Evolutionary conservation across 1,140 invertebrate species (phyloP), one percentile per base, ranked within the genome.

Genomic region (Zaprionus africanus): DNA sequence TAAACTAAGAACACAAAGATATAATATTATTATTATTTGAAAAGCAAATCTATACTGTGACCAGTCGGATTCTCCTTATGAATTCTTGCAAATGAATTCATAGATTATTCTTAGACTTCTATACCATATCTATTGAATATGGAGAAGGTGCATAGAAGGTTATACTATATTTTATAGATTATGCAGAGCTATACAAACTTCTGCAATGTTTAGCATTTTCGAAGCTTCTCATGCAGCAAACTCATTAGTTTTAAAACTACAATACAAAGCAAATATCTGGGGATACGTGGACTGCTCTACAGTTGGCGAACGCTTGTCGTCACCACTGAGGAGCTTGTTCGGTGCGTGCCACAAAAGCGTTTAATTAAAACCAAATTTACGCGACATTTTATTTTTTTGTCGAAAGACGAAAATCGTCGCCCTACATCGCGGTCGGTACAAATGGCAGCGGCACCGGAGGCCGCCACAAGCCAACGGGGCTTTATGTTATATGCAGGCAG

Each of bases 291-390:
- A 41, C 12, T 41, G 19, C 3, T 13, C 4, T 51, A 51, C 12
- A 49, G 46, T 49, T 49, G 0, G n/a, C 4, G 46, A 6, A 41
- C 5, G 59, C 36, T 41, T 67, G 38, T 57, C 68, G 53, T 65
- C 69, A 60, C 75, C 68, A 65, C 67, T 72, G 70, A 17, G 41
- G 41, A 64, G 68, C 74, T 77, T 57, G 79, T 69, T 59, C 66
- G 54, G 65, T 85, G 83, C 83, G 84, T 88, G 76, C 75, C 54
- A 60, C 79, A 88, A 91, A 91, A 91, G 83, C 84, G 91, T 91
- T 91, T 88, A 87, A 91, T 88, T 91, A 82, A 91, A 82, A 85
- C 77, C 88, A 91, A 84, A 91, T 91, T 91, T 91, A 75, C 77
- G 81, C 72, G 84, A 79, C 82, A 79, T 76, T 80, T 88, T 88